Evolutionary conservation across 2,888 invertebrate genomes (phyloP).

Genomic region (Galerucella calmariensis): DNA sequence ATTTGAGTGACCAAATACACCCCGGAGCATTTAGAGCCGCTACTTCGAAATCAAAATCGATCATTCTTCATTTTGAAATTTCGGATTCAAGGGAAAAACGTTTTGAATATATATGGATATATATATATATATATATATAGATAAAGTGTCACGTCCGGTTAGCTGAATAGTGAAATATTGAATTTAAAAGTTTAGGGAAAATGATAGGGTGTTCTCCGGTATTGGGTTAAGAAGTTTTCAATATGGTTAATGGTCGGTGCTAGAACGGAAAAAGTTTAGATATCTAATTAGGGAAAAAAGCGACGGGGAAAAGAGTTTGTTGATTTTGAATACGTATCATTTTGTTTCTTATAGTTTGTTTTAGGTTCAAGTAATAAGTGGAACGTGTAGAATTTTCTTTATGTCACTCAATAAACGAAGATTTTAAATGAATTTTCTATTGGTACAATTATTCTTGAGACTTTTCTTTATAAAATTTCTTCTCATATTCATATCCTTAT

Average conservation of each 20-base stretch:
- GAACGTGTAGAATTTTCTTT: not conserved
- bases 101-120: conserved; percentile 12
- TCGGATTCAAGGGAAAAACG: conserved; percentile 7
- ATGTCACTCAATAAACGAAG: not conserved
- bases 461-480: too few relatives aligned
- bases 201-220: conserved; percentile 30
- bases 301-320: conserved; percentile 2
- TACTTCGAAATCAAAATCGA: conserved; percentile 40
- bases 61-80: conserved; percentile 45
- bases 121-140: conserved; percentile 15
- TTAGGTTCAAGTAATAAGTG: not conserved
- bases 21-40: conserved; percentile 39
- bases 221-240: conserved; percentile 40
- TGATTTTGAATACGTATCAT: not conserved
- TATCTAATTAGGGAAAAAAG: conserved; percentile 27
- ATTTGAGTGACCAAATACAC: conserved; percentile 49
- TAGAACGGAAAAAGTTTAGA: conserved; percentile 12
- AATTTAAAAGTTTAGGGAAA: conserved; percentile 40
- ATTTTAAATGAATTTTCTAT: not conserved
- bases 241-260: conserved; percentile 30
- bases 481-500: too few relatives aligned
- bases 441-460: too few relatives aligned
- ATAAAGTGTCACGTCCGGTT: conserved; percentile 42
- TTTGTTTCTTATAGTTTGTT: not conserved
- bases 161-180: conserved; percentile 38